phyloP scores from a whole-genome alignment of 2,888 invertebrate genomes.

The Drosophila formosana region DNA sequence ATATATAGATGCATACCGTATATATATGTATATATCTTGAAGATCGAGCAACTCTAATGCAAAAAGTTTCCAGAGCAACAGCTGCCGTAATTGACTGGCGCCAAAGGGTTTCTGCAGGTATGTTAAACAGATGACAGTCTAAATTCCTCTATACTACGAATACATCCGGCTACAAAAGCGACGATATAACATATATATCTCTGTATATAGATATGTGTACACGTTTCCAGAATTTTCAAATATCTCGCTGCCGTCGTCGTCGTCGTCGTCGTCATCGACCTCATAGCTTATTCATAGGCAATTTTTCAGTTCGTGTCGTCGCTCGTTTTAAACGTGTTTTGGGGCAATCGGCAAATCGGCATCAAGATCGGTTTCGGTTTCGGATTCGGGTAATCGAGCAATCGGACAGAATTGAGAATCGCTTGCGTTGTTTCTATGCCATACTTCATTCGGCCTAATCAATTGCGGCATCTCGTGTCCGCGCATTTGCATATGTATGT shows the following conservation, averaged over 20 bases:
- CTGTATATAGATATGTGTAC: conserved; percentile 16
- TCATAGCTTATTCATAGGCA: conserved; percentile 66
- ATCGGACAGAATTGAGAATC: conserved; percentile 23
- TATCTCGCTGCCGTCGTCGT: conserved; percentile 9
- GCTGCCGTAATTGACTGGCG: conserved; percentile 32
- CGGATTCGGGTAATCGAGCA: conserved; percentile 16
- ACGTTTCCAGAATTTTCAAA: conserved; percentile 72
- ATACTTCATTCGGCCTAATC: conserved; percentile 42
- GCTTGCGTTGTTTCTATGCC: conserved; percentile 5
- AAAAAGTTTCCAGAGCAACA: conserved; percentile 21
- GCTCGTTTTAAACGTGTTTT: conserved; percentile 64
- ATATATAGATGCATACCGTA: conserved; percentile 10
- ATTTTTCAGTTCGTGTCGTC: conserved; percentile 45
- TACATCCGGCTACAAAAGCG: conserved; percentile 57
- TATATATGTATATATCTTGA: conserved; percentile 16
- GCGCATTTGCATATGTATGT: conserved; percentile 51
- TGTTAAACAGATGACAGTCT: conserved; percentile 53
- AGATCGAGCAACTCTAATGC: conserved; percentile 54
- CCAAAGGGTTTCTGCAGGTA: conserved; percentile 50
- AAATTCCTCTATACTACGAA: conserved; percentile 30
- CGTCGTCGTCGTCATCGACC: conserved; percentile 49
- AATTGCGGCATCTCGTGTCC: conserved; percentile 55
- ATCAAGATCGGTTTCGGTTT: conserved; percentile 1
- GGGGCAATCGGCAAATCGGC: conserved; percentile 28
- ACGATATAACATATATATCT: background rate